phyloP scores from a whole-genome alignment of 1,140 invertebrate species.

The Holcopasites calliopsidis region DNA sequence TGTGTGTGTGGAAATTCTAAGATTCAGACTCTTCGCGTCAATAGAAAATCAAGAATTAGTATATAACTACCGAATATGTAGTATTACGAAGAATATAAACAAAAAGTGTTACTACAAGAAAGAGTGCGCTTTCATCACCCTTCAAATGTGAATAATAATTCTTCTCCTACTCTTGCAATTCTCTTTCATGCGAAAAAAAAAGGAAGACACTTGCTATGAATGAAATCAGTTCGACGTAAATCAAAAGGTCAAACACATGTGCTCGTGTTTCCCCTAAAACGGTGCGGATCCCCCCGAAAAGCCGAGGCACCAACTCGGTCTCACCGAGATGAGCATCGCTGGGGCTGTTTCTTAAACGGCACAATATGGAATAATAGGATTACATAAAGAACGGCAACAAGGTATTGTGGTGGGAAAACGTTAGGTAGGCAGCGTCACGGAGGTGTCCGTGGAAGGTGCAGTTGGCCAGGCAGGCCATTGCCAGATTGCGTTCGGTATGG shows the following conservation, averaged over 20 bases:
- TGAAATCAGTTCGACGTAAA: not conserved
- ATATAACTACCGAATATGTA: too few species aligned
- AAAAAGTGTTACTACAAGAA: too few species aligned
- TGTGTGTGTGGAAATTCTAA: too few species aligned
- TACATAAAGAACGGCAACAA: constrained; percentile 80
- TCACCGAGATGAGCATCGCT: constrained; percentile 59
- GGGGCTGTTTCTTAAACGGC: constrained; percentile 61
- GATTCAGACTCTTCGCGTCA: not conserved
- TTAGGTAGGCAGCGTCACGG: constrained; percentile 50
- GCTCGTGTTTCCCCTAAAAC: too few species aligned
- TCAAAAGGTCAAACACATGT: not conserved
- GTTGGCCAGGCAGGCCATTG: constrained; percentile 70
- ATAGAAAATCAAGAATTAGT: too few species aligned
- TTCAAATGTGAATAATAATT: too few species aligned
- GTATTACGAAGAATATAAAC: too few species aligned
- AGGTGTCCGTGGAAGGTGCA: constrained; percentile 33
- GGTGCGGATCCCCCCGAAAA: not conserved
- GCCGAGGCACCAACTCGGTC: not conserved
- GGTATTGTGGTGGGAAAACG: constrained; percentile 71
- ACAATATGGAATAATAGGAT: constrained; percentile 79
- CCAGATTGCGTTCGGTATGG: constrained; percentile 65
- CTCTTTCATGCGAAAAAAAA: too few species aligned
- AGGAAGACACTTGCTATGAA: too few species aligned
- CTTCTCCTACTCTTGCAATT: too few species aligned
- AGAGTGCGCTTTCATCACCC: too few species aligned